Conservation (phyloP, 2,888 invertebrate species). For the Cephus runcator region DNA sequence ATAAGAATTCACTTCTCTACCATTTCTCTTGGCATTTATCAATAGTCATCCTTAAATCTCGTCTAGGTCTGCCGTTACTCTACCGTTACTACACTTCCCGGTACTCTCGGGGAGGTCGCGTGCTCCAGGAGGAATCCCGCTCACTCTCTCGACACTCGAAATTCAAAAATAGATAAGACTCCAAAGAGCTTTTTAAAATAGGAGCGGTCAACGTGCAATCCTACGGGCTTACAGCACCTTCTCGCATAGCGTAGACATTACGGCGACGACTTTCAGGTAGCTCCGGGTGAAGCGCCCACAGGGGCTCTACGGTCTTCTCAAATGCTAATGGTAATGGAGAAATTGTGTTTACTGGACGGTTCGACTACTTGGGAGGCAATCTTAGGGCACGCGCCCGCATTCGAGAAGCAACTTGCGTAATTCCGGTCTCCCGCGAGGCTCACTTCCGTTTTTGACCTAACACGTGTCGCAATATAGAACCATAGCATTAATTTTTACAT, state of each 20-base stretch:
- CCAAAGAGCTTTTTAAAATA: neutral
- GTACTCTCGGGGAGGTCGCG: neutral
- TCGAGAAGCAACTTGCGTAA: constrained; percentile 26
- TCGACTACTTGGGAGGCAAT: neutral
- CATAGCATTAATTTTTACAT: neutral
- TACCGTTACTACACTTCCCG: neutral
- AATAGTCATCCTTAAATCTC: neutral
- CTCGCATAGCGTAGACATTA: constrained; percentile 17
- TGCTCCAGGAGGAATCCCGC: neutral
- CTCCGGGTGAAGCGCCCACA: neutral
- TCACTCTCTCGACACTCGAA: neutral
- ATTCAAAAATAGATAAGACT: neutral
- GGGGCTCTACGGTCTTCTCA: neutral
- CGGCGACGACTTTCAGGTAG: constrained; percentile 14
- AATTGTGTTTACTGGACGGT: constrained; percentile 41
- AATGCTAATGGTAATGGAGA: constrained; percentile 49
- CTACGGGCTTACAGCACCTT: constrained; percentile 3
- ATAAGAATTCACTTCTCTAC: neutral
- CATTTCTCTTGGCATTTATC: neutral
- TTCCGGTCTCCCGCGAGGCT: constrained; percentile 33
- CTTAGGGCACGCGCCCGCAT: constrained; percentile 59
- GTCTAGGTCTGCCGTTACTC: neutral
- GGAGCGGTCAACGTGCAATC: neutral
- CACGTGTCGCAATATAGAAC: neutral
- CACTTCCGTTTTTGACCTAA: constrained; percentile 37